These are phyloP conservation scores for Megaceryle alcyon DNA, from an alignment of 2,797 vertebrate species.

Conservation along the genomic window DNA sequence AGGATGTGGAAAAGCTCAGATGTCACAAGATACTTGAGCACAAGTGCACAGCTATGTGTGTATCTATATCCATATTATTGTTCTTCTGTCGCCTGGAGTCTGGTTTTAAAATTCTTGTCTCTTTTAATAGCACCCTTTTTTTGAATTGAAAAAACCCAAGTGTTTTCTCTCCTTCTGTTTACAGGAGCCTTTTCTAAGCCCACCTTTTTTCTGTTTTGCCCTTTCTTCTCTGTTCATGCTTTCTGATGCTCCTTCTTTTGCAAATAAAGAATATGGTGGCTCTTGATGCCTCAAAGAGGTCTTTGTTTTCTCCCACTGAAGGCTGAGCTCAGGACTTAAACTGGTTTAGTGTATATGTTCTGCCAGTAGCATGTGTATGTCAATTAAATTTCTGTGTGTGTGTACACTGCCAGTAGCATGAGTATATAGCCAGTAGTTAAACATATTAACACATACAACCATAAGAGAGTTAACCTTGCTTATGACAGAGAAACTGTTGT, in stretches of 20 bases:
- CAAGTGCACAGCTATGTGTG: neutral
- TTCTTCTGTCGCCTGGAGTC: neutral
- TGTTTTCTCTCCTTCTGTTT: neutral
- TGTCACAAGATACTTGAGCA: neutral
- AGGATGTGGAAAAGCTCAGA: neutral
- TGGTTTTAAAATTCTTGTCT: neutral
- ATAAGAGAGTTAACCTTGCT: neutral
- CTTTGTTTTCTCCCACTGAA: neutral
- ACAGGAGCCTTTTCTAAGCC: neutral
- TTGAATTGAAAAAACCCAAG: neutral
- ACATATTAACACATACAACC: neutral
- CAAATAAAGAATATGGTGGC: neutral
- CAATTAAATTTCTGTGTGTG: neutral
- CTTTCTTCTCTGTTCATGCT: neutral
- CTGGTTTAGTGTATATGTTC: neutral
- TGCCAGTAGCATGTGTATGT: neutral
- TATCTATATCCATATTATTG: neutral
- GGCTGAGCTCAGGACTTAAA: neutral
- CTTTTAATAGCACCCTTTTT: neutral
- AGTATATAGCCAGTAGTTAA: neutral
- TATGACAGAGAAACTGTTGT: neutral
- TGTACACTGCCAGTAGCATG: neutral
- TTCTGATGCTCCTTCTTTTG: neutral
- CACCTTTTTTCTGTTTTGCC: neutral
- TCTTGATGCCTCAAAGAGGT: neutral